Conservation (phyloP, 2,888 invertebrate genomes). For the Ryuthela nishihirai region DNA sequence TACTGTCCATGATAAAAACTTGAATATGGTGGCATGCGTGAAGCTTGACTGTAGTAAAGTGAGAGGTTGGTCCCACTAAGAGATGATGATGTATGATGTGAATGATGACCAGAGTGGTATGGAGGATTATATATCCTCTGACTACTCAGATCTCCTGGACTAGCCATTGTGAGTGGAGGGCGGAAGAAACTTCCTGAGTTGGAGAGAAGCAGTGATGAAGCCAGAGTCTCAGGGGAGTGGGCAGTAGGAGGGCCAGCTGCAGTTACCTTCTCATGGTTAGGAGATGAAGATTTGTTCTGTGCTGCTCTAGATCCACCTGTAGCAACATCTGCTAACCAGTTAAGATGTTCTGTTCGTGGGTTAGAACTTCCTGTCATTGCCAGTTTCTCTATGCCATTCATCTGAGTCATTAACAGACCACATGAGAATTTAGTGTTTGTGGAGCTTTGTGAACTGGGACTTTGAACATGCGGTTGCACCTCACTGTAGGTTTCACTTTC, state of each 20-base stretch:
- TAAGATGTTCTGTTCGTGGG: conserved; percentile 26
- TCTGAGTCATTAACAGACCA: too few relatives aligned
- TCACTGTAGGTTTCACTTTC: too few relatives aligned
- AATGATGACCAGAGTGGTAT: conserved; percentile 21
- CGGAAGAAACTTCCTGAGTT: conserved; percentile 14
- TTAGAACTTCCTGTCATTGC: conserved; percentile 30
- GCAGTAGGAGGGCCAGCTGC: not conserved
- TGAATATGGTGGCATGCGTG: conserved; percentile 8
- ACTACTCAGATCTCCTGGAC: conserved; percentile 8
- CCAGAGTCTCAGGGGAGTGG: conserved; percentile 1
- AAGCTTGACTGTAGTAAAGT: conserved; percentile 26
- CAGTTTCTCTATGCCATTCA: conserved; percentile 34
- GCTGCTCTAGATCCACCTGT: conserved; percentile 23
- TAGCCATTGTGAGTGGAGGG: conserved; percentile 11
- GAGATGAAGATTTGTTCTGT: conserved; percentile 1
- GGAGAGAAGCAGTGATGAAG: conserved; percentile 11
- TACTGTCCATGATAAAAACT: conserved; percentile 21
- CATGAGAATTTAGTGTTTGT: too few relatives aligned
- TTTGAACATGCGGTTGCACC: too few relatives aligned
- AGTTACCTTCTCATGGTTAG: conserved; percentile 1
- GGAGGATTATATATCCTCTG: conserved; percentile 22
- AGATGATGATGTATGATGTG: conserved; percentile 5
- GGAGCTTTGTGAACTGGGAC: too few relatives aligned
- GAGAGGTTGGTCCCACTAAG: conserved; percentile 1
- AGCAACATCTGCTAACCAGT: conserved; percentile 38